phyloP scores from a whole-genome alignment of 2,888 invertebrate species.

The Gymnosoma rotundatum region DNA sequence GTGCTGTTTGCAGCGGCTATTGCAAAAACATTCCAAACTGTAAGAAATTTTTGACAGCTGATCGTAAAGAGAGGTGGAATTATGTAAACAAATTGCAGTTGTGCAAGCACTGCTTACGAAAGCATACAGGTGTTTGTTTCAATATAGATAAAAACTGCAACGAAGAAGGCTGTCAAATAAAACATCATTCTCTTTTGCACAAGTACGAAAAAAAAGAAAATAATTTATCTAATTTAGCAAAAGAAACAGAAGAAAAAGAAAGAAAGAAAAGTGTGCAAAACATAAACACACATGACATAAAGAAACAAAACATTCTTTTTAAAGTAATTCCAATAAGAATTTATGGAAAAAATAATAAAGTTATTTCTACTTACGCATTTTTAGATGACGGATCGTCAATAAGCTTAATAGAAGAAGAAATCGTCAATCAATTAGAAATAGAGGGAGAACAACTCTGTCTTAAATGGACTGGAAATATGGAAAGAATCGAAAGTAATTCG shows the following conservation, averaged over 20 bases:
- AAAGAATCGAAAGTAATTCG: slow-evolving; percentile 59
- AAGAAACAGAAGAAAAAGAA: slow-evolving; percentile 3
- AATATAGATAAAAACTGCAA: no score
- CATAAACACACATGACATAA: slow-evolving; percentile 5
- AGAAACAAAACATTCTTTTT: neutral
- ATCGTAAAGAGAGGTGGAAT: slow-evolving; percentile 62
- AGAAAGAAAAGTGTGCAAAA: neutral
- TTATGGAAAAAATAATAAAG: slow-evolving; percentile 38
- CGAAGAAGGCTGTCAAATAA: no score
- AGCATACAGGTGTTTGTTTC: no score
- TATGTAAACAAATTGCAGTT: slow-evolving; percentile 37
- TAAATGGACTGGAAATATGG: slow-evolving; percentile 63
- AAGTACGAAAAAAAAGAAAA: no score
- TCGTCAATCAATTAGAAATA: slow-evolving; percentile 38
- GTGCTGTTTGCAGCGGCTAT: slow-evolving; percentile 39
- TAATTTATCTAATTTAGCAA: neutral
- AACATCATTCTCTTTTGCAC: no score
- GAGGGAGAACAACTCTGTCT: slow-evolving; percentile 64
- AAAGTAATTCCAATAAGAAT: slow-evolving; percentile 49
- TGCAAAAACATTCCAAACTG: slow-evolving; percentile 44
- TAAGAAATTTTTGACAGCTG: slow-evolving; percentile 44
- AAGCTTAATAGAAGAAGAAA: slow-evolving; percentile 65
- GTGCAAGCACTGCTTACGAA: no score
- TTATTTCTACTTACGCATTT: slow-evolving; percentile 68
- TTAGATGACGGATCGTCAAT: slow-evolving; percentile 69